Conservation (phyloP, 2,797 vertebrate species). For the Arctocebus calabarensis region DNA sequence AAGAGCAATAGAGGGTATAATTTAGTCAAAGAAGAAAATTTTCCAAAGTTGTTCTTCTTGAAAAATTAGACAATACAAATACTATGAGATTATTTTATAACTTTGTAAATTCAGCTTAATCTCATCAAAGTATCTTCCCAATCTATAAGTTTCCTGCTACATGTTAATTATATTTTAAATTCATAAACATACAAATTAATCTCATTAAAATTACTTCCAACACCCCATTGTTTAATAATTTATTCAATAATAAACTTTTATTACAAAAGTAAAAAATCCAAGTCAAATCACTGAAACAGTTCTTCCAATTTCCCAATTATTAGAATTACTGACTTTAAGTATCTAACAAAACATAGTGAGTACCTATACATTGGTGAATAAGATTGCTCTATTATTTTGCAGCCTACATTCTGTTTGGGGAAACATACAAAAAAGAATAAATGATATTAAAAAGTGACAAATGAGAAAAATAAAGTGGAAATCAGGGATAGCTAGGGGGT, state of each 20-base stretch:
- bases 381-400: neutral
- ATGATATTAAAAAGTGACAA: neutral
- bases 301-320: neutral
- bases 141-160: neutral
- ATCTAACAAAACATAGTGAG: neutral
- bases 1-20: neutral
- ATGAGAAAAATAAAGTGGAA: neutral
- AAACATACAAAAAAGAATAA: neutral
- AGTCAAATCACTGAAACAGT: neutral
- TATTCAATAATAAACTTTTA: conserved; percentile 23
- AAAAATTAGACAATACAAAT: neutral
- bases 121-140: neutral
- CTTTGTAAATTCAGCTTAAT: neutral
- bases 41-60: neutral
- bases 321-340: neutral
- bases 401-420: neutral
- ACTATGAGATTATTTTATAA: neutral
- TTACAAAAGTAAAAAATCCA: conserved; percentile 4
- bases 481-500: neutral
- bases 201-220: conserved; percentile 52
- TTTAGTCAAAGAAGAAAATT: neutral
- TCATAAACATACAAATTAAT: conserved; percentile 13
- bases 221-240: neutral
- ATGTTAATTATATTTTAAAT: conserved; percentile 60
- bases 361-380: neutral